A percentile compares a stretch with the other conserved stretches of the same genome.
Conservation (phyloP, 2,888 invertebrate genomes). For the Athetis lepigone region DNA sequence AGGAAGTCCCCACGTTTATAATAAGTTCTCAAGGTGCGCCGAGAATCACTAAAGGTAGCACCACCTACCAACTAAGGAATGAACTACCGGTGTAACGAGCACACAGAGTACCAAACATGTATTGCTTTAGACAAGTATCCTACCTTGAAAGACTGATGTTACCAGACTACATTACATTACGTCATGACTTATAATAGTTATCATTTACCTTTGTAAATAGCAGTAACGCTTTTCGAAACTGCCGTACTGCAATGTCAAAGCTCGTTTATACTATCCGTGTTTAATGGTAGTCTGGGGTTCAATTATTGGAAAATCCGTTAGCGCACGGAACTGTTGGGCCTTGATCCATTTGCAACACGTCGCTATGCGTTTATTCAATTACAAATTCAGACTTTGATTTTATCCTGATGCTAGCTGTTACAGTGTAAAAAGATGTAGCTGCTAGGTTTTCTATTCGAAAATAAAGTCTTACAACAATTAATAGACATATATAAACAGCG, state of each 20-base stretch:
- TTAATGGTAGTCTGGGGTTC: slow-evolving; percentile 67
- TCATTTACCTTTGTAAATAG: slow-evolving; percentile 6
- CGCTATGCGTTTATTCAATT: slow-evolving; percentile 63
- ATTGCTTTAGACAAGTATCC: slow-evolving; percentile 23
- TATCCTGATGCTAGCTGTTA: slow-evolving; percentile 22
- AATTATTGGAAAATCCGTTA: slow-evolving; percentile 79
- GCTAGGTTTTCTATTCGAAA: slow-evolving; percentile 18
- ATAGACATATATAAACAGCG: slow-evolving; percentile 43
- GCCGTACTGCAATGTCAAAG: slow-evolving; percentile 49
- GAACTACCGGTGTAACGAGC: slow-evolving; percentile 45
- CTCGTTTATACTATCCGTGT: slow-evolving; percentile 39
- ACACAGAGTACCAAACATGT: slow-evolving; percentile 5
- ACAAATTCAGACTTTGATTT: slow-evolving; percentile 54
- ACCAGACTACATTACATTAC: slow-evolving; percentile 30
- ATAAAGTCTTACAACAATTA: slow-evolving; percentile 31
- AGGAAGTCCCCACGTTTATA: slow-evolving; percentile 49
- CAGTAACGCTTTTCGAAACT: slow-evolving; percentile 29
- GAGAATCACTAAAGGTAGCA: slow-evolving; percentile 46
- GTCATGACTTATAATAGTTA: slow-evolving; percentile 14
- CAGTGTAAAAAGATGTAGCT: slow-evolving; percentile 11
- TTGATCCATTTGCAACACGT: slow-evolving; percentile 66
- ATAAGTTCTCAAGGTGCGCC: slow-evolving; percentile 46
- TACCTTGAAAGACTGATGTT: slow-evolving; percentile 22
- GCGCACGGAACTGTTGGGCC: slow-evolving; percentile 61
- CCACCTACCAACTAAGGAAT: slow-evolving; percentile 50